Percentiles rank a stretch among this genome's conserved stretches.
These are phyloP conservation scores for Sternotherus odoratus DNA, from an alignment of 2,797 vertebrate species.

Conservation along the genomic window DNA sequence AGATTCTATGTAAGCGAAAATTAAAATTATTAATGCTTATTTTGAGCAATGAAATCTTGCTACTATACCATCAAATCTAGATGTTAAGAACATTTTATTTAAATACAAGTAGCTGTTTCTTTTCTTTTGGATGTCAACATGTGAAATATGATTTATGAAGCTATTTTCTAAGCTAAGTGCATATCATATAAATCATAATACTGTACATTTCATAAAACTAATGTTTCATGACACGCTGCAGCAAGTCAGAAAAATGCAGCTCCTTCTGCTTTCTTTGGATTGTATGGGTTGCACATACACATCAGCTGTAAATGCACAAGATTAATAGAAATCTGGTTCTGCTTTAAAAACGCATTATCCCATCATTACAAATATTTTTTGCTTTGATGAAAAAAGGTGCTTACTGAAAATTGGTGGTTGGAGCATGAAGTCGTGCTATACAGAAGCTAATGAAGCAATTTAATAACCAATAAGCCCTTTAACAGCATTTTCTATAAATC, in stretches of 20 bases:
- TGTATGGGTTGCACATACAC: background rate
- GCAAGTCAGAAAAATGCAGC: background rate
- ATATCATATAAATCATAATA: background rate
- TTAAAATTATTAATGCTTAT: background rate
- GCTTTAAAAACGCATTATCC: background rate
- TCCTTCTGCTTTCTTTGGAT: accelerated
- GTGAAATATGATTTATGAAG: background rate
- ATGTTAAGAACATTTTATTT: background rate
- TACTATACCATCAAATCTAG: background rate
- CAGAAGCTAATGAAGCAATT: background rate
- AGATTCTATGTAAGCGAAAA: accelerated
- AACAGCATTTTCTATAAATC: background rate
- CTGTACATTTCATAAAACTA: background rate
- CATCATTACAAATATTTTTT: background rate
- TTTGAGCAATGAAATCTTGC: background rate
- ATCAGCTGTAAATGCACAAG: background rate
- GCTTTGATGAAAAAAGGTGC: background rate
- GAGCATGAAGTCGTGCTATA: background rate
- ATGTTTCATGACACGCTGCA: background rate
- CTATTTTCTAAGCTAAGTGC: slow-evolving; percentile 47
- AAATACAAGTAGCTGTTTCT: accelerated
- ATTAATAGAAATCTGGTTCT: slow-evolving; percentile 14
- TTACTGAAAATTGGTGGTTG: background rate
- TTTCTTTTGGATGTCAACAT: background rate
- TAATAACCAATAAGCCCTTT: background rate